Evolutionary conservation across 37 sponge, comb jelly and placozoan genomes (phyloP), one percentile per base, ranked within the genome.

Genomic region (Haliclona indistincta): DNA sequence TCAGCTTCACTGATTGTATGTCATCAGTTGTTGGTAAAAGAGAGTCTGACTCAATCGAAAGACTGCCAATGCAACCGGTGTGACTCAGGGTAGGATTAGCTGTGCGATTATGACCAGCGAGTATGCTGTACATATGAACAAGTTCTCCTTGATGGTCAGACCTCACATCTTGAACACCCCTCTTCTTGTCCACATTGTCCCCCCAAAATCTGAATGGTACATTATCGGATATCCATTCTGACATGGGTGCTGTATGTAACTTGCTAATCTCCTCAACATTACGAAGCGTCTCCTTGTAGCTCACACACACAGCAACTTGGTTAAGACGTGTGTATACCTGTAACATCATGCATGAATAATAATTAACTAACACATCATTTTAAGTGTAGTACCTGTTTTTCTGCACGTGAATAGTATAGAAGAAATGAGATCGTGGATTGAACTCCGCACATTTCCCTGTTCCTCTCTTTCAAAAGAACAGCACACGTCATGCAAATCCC

Each of bases 131-230:
- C 66, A 64, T 76, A 39, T 65, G 77, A 17, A 60, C 10, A 28
- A 74, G 40, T 43, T 33, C 23, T 26, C 63, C 75, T 26, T 60
- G 73, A 40, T 72, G 73, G 15, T 72, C 56, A 54, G 56, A 28
- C 17, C 63, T 30, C 4, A 74, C 43, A 23, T 74, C 63, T 28
- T 63, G 75, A 2, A 74, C 74, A 37, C 61, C 43, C 25, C 22
- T 56, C 61, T 56, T 55, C 71, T 73, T 73, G 61, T 56, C 74
- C 17, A 73, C 74, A 56, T 73, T 73, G 61, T 73, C 73, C 7
- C 73, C 73, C 56, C 34, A 1, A 4, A 56, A 73, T 25, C 62
- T 43, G 10, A 60, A 43, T 47, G 29, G 28, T 23, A 4, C 26
- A n/a, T 43, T 52, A 33, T 69, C 26, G 51, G 51, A 47, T 15